Evolutionary conservation across 2,113 vertebrate genomes (phyloP).

Genomic region (Osmerus eperlanus): DNA sequence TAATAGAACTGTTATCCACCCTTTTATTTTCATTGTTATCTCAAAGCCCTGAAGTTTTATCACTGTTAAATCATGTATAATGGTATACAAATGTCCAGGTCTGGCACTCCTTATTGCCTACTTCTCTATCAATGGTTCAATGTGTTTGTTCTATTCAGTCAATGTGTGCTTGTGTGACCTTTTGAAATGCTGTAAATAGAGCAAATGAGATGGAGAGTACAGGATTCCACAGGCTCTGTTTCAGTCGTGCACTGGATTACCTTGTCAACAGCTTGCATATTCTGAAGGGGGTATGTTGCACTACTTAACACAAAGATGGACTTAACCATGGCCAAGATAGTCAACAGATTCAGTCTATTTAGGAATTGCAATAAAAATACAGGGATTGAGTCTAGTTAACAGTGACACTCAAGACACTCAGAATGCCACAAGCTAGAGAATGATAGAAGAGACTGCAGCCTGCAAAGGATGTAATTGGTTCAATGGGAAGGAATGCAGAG

Average conservation of each 20-base stretch:
- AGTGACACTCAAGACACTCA: background rate
- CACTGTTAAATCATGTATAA: background rate
- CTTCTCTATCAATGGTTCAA: background rate
- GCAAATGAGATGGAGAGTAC: conserved; percentile 15
- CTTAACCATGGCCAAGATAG: conserved; percentile 10
- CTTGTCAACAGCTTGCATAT: conserved; percentile 15
- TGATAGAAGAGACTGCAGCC: too few relatives aligned
- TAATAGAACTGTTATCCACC: background rate
- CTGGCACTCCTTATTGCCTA: background rate
- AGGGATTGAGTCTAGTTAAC: background rate
- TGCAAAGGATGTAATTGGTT: too few relatives aligned
- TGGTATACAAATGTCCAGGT: too few relatives aligned
- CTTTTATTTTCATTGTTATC: background rate
- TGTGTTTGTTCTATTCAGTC: background rate
- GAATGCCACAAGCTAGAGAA: too few relatives aligned
- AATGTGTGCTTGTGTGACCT: background rate
- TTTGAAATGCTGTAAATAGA: conserved; percentile 19
- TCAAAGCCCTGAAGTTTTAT: background rate
- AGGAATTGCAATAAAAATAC: conserved; percentile 6
- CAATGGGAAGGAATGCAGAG: too few relatives aligned
- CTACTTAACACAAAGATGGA: conserved; percentile 10
- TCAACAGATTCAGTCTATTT: conserved; percentile 4
- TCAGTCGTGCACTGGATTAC: conserved; percentile 22
- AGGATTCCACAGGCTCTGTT: conserved; percentile 4
- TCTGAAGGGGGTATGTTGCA: background rate